Evolutionary conservation across 2,797 vertebrate genomes (phyloP).

Genomic region (Phaenicophaeus curvirostris): DNA sequence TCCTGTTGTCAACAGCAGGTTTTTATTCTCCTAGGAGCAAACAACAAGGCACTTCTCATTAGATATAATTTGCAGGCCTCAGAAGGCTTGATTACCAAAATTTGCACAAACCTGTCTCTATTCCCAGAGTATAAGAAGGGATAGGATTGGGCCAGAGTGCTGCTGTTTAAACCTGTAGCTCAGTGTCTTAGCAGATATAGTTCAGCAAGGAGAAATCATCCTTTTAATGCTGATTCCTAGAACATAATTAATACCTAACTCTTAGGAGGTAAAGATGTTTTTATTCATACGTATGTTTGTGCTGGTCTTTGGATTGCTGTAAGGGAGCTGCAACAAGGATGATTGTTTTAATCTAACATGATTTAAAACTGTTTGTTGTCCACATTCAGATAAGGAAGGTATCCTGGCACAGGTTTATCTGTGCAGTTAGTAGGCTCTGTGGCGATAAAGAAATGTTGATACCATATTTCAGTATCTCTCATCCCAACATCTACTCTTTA

Average conservation of each 20-base stretch:
- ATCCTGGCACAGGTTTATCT: conserved; percentile 64
- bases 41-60: not conserved
- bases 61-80: not conserved
- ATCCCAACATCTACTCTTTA: conserved; percentile 52
- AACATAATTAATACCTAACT: not conserved
- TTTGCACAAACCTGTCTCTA: not conserved
- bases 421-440: conserved; percentile 64
- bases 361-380: conserved; percentile 56
- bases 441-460: conserved; percentile 70
- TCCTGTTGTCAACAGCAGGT: conserved; percentile 13
- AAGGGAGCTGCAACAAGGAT: conserved; percentile 6
- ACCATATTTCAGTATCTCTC: conserved; percentile 26
- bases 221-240: not conserved
- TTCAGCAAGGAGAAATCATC: not conserved
- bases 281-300: not conserved
- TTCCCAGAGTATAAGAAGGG: not conserved
- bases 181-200: not conserved
- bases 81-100: not conserved
- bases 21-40: conserved; percentile 20
- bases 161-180: not conserved
- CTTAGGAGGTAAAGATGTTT: not conserved
- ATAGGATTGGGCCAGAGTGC: not conserved
- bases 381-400: conserved; percentile 62
- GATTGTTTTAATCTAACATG: conserved; percentile 37
- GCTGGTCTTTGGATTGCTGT: conserved; percentile 31